phyloP scores from a whole-genome alignment of 2,888 invertebrate genomes.

The Cheilosia grossa region DNA sequence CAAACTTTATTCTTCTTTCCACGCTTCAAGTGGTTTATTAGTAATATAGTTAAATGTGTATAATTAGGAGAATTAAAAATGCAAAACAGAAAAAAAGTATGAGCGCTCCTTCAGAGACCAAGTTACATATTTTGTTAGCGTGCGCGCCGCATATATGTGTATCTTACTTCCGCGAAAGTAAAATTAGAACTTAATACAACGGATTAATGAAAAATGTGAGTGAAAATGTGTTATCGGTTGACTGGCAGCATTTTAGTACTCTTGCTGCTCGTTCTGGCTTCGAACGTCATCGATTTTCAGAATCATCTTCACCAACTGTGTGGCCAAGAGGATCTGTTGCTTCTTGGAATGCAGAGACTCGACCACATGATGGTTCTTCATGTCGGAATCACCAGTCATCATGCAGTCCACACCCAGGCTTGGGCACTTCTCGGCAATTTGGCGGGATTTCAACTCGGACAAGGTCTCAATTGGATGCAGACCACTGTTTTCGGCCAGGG shows the following conservation, averaged over 20 bases:
- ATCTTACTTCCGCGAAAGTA: conserved; percentile 41
- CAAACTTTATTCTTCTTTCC: background rate
- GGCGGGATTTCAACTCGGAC: conserved; percentile 95
- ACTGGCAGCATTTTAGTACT: conserved; percentile 29
- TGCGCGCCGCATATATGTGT: conserved; percentile 18
- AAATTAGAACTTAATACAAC: conserved; percentile 12
- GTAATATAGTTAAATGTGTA: conserved; percentile 35
- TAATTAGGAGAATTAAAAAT: conserved; percentile 36
- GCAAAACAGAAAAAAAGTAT: conserved; percentile 37
- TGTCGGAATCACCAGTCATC: conserved; percentile 91
- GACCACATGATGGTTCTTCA: conserved; percentile 97
- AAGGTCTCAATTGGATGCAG: conserved; percentile 95
- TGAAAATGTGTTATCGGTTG: conserved; percentile 1
- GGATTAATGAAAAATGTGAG: conserved; percentile 24
- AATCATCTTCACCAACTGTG: conserved; percentile 99
- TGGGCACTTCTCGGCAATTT: conserved; percentile 92
- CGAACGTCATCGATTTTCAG: conserved; percentile 99
- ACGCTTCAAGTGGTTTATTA: conserved; percentile 55
- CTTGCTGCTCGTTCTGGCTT: conserved; percentile 84
- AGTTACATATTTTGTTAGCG: conserved; percentile 46
- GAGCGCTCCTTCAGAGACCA: conserved; percentile 18
- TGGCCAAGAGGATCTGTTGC: conserved; percentile 97
- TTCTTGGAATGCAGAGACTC: conserved; percentile 98
- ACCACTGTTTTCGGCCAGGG: conserved; percentile 98
- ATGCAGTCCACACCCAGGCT: conserved; percentile 98